Evolutionary conservation across 2,113 vertebrate species (phyloP).

Genomic region (Brevimyrus niger): DNA sequence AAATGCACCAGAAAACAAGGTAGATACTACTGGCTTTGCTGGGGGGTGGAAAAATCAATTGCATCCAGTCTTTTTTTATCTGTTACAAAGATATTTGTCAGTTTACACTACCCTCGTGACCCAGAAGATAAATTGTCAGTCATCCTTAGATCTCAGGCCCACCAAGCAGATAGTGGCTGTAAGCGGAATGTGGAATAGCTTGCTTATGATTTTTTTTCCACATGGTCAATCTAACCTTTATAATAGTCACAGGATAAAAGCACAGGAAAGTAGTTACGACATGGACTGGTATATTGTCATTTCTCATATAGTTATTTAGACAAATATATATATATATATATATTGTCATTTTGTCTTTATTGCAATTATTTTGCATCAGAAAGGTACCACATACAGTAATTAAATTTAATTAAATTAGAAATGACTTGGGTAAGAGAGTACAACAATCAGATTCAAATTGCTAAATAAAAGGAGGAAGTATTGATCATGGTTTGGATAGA

Average conservation of each 20-base stretch:
- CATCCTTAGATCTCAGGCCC: background rate
- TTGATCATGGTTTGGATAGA: background rate
- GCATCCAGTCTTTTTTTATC: background rate
- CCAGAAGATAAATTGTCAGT: constrained; percentile 1
- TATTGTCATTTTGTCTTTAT: background rate
- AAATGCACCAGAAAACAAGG: background rate
- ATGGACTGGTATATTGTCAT: background rate
- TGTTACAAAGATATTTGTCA: constrained; percentile 6
- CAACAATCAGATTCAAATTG: background rate
- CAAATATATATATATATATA: background rate
- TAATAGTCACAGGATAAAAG: background rate
- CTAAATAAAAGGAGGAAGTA: background rate
- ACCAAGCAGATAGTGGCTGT: background rate
- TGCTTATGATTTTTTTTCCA: background rate
- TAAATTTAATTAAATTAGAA: background rate
- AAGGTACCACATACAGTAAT: background rate
- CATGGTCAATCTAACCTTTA: background rate
- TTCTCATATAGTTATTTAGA: background rate
- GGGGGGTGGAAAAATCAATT: background rate
- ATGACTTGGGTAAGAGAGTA: background rate
- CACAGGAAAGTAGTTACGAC: background rate
- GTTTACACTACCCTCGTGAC: background rate
- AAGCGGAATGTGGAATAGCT: background rate
- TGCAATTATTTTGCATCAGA: background rate
- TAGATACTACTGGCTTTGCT: background rate